Evolutionary conservation across 2,797 vertebrate genomes (phyloP), one percentile per base, ranked within the genome.

Genomic region (Alca torda): DNA sequence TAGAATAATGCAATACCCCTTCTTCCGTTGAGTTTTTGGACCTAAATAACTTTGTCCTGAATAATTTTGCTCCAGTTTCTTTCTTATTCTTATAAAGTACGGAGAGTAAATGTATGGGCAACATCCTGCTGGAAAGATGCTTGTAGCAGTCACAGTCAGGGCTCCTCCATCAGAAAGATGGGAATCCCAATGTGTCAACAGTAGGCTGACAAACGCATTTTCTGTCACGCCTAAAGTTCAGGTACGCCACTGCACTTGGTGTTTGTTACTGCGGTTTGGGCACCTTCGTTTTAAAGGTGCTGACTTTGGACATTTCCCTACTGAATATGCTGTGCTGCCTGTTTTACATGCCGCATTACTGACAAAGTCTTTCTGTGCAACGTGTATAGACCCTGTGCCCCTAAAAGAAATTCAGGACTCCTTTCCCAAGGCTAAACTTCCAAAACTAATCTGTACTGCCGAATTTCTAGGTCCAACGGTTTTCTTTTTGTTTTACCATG

Each of bases 131-230:
- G 20, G 48, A 39, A 57, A 56, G 37, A 46, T 7, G 23, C 21
- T 16, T 54, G 59, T 26, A 72, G n/a, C 13, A 6, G 14, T 45
- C 30, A 31, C 20, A 35, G 24, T 8, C 26, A 30, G 4, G 11
- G 45, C 26, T 65, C 25, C 51, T 76, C n/a, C 64, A 41, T 16
- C 28, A 59, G 51, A 53, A 53, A 3, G 31, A 30, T 10, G 2
- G 18, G n/a, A 70, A 59, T 15, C 30, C 39, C n/a, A 30, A 4
- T 0, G 0, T 6, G 19, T 5, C 10, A 67, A 21, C 6, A 33
- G 30, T 1, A 45, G 16, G 30, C 7, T 64, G 65, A 57, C 13
- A 72, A 51, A 76, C 16, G 18, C 45, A 72, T 28, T 60, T 73
- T 46, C 25, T 56, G 26, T 24, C 46, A 16, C 6, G 15, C 35